A percentile compares a stretch with the other conserved stretches of the same genome.
These are phyloP conservation scores for Fabriciana adippe DNA, from an alignment of 2,888 invertebrate genomes.

Conservation along the genomic window DNA sequence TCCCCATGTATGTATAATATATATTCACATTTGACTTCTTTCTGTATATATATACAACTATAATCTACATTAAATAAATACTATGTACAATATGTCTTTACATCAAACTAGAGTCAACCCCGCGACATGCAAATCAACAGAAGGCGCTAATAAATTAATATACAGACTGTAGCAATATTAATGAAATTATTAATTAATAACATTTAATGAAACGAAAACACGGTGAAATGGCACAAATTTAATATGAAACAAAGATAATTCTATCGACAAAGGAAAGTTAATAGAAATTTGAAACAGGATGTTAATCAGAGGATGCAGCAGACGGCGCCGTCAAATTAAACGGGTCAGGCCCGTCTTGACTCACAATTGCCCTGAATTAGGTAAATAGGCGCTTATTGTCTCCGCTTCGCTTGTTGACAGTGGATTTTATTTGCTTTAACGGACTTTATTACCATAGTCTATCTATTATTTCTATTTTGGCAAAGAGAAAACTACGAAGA, in stretches of 20 bases:
- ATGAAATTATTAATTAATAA: neutral
- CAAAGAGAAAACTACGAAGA: neutral
- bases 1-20: too few relatives aligned
- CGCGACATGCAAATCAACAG: too few relatives aligned
- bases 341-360: constrained; percentile 57
- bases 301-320: constrained; percentile 71
- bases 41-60: too few relatives aligned
- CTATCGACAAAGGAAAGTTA: constrained; percentile 63
- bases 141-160: too few relatives aligned
- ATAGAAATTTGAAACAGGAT: constrained; percentile 75
- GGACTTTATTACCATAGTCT: constrained; percentile 10
- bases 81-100: too few relatives aligned
- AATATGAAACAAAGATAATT: constrained; percentile 40
- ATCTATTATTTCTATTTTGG: neutral
- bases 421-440: constrained; percentile 35
- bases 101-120: too few relatives aligned
- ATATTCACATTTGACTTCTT: too few relatives aligned
- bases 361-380: constrained; percentile 69
- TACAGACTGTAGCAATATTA: neutral
- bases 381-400: constrained; percentile 59
- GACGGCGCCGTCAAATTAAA: constrained; percentile 67
- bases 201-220: constrained; percentile 24
- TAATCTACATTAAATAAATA: too few relatives aligned
- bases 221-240: constrained; percentile 48
- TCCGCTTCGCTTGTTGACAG: constrained; percentile 40